phyloP scores from a whole-genome alignment of 2,888 invertebrate genomes.

The Meloe dianella region DNA sequence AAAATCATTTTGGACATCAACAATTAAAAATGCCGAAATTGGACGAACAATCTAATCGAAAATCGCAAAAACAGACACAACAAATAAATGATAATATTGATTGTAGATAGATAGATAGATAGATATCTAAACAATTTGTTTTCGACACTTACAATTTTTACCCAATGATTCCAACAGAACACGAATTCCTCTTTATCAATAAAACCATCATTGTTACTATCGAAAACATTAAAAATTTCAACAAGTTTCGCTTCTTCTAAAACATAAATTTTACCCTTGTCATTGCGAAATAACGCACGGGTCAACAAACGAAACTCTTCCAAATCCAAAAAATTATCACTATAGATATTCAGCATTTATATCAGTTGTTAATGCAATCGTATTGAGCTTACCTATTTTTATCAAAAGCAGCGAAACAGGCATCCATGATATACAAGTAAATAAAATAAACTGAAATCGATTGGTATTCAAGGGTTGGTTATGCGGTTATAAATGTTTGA shows the following conservation, averaged over 20 bases:
- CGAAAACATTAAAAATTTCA: constrained; percentile 83
- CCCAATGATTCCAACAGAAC: constrained; percentile 90
- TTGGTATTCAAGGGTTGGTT: constrained; percentile 18
- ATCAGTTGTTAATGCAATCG: constrained; percentile 13
- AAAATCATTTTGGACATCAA: constrained; percentile 98
- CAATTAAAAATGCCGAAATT: constrained; percentile 86
- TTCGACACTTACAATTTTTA: constrained; percentile 73
- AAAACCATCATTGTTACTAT: constrained; percentile 75
- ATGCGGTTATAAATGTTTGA: constrained; percentile 18
- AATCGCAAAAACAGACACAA: constrained; percentile 20
- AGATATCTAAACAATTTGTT: too few relatives aligned
- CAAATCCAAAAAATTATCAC: constrained; percentile 78
- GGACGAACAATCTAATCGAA: constrained; percentile 81
- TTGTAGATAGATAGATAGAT: too few relatives aligned
- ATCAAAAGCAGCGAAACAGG: constrained; percentile 88
- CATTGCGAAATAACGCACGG: constrained; percentile 85
- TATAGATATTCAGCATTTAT: constrained; percentile 52
- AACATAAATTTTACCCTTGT: constrained; percentile 82
- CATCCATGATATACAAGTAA: constrained; percentile 70
- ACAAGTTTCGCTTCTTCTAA: constrained; percentile 72
- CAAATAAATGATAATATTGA: constrained; percentile 26
- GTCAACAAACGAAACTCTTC: constrained; percentile 83
- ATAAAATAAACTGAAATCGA: constrained; percentile 30
- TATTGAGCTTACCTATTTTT: constrained; percentile 76
- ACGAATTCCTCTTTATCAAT: constrained; percentile 84